Base-by-base conservation (phyloP, 2,113 vertebrate genomes). In the Ceratotherium simum region DNA sequence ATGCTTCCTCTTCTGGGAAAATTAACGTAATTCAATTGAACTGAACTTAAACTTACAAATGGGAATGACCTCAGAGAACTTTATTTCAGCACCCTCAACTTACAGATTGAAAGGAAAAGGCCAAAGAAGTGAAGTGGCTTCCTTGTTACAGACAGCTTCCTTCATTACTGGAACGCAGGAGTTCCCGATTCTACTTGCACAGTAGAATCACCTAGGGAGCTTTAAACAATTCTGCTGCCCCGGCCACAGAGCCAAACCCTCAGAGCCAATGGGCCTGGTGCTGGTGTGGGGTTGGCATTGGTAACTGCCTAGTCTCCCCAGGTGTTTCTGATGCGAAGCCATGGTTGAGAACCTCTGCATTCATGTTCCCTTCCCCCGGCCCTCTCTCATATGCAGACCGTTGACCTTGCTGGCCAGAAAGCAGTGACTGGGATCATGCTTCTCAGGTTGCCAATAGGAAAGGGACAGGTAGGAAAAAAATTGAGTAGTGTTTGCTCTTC, bases 391-490 rank as follows among this genome's bases (percentile, higher is more conserved):
- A 14, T 3, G 20, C 27, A 65, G 31, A 60, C 27, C 54, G 64
- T 42, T n/a, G 76, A 75, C 46, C 42, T 62, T 7, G 4, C 1
- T 51, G 56, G 29, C 23, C 69, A 9, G 12, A 0, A 8, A 20
- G 1, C 36, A 5, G 20, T 1, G 10, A 23, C 12, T 8, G 5
- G 12, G 29, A 1, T 36, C 27, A 1, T 29, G n/a, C 8, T 21
- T 12, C 64, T 69, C 16, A 21, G 42, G 82, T 21, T 31, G 29
- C 27, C 6, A 11, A 46, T 5, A 58, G 33, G 16, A 36, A 72
- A 17, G 8, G 0, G 36, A 48, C 0, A 8, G 8, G 3, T 51
- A 1, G 2, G n/a, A 33, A 64, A 31, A 12, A n/a, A n/a, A 51
- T 6, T 21, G 29, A 72, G 39, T 6, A 23, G 14, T 2, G 5